These are phyloP conservation scores for Epinotia bilunana DNA, from an alignment of 2,888 invertebrate species.

Conservation along the genomic window DNA sequence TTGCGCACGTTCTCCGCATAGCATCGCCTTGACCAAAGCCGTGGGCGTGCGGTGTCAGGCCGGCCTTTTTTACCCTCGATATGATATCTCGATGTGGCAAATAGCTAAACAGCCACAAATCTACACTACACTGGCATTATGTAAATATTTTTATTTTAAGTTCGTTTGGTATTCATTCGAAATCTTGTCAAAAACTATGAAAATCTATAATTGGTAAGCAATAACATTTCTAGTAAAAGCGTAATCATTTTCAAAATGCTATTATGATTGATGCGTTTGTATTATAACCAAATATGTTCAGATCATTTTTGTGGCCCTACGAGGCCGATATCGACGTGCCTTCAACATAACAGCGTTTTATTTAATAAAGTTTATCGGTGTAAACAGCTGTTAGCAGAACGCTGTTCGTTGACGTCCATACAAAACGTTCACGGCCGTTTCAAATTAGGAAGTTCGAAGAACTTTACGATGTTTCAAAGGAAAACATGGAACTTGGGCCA, in stretches of 20 bases:
- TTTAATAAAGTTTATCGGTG: slow-evolving; percentile 40
- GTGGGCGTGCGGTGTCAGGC: neutral
- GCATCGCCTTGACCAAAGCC: slow-evolving; percentile 19
- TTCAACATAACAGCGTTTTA: slow-evolving; percentile 28
- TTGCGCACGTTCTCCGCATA: slow-evolving; percentile 21
- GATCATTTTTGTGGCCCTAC: neutral
- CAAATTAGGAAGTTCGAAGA: slow-evolving; percentile 73
- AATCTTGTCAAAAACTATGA: neutral
- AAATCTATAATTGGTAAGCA: neutral
- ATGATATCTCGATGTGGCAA: slow-evolving; percentile 12
- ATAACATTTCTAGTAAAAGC: neutral
- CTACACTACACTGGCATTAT: neutral
- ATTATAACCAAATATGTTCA: neutral
- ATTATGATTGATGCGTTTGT: too few species aligned
- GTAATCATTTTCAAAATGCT: too few species aligned
- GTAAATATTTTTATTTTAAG: neutral
- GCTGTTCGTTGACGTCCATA: slow-evolving; percentile 44
- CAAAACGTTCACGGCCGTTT: slow-evolving; percentile 69
- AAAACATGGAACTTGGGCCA: slow-evolving; percentile 74
- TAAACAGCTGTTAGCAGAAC: slow-evolving; percentile 42
- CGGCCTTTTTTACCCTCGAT: neutral
- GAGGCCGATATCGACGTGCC: neutral
- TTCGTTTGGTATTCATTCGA: neutral
- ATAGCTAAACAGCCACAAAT: slow-evolving; percentile 14
- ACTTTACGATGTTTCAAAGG: slow-evolving; percentile 68